A percentile compares a stretch with the other conserved stretches of the same genome.
These are phyloP conservation scores for Polyommatus iphigenia DNA, from an alignment of 2,888 invertebrate genomes.

Conservation along the genomic window DNA sequence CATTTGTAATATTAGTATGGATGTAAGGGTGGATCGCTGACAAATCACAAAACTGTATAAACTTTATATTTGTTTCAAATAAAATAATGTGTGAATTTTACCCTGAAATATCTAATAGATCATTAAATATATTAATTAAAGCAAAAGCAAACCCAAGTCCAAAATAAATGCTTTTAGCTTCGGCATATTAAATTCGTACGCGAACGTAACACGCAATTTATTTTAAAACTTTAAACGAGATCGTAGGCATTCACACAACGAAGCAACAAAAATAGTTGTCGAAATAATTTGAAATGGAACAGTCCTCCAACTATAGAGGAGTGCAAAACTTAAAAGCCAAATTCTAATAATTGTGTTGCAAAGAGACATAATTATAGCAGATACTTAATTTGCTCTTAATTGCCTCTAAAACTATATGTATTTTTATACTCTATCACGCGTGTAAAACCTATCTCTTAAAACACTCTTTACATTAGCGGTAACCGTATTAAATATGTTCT, in stretches of 20 bases:
- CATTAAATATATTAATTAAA: neutral
- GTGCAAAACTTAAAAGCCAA: neutral
- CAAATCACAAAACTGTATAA: too few relatives aligned
- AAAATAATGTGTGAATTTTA: too few relatives aligned
- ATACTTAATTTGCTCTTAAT: too few relatives aligned
- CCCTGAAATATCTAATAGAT: neutral
- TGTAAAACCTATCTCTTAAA: too few relatives aligned
- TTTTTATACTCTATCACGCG: too few relatives aligned
- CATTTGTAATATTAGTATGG: too few relatives aligned
- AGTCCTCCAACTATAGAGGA: neutral
- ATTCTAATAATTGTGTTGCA: neutral
- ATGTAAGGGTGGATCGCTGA: too few relatives aligned
- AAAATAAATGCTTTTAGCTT: neutral
- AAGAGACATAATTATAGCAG: neutral
- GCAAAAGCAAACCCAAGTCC: neutral
- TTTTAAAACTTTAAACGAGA: slow-evolving; percentile 11
- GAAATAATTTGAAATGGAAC: neutral
- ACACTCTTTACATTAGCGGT: too few relatives aligned
- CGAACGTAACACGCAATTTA: neutral
- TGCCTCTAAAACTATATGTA: too few relatives aligned
- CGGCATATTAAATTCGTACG: neutral
- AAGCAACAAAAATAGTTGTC: neutral
- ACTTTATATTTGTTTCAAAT: too few relatives aligned
- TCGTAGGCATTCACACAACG: neutral
- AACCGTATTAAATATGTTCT: too few relatives aligned